Conservation (phyloP, 2,888 invertebrate species). For the Nomada lathburiana region DNA sequence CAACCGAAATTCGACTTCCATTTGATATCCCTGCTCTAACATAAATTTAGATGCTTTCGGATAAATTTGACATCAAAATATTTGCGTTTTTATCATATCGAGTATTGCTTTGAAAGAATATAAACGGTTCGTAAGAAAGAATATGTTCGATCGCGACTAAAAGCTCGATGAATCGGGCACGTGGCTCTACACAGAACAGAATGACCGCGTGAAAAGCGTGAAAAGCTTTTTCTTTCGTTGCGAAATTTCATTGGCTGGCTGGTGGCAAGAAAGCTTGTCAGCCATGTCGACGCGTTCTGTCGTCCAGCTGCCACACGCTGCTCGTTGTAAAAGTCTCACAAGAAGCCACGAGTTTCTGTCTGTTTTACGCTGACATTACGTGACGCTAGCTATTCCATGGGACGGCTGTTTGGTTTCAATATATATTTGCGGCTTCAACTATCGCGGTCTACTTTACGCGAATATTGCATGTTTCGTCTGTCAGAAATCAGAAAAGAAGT, state of each 20-base stretch:
- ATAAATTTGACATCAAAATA: no score
- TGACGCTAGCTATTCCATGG: background rate
- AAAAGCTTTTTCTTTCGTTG: conserved; percentile 29
- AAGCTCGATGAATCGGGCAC: background rate
- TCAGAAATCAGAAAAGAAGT: background rate
- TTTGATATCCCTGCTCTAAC: no score
- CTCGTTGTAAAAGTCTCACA: conserved; percentile 22
- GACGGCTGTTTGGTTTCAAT: conserved; percentile 8
- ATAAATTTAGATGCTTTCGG: no score
- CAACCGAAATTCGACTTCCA: no score
- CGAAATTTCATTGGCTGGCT: conserved; percentile 16
- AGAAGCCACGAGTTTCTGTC: conserved; percentile 11
- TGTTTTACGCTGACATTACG: conserved; percentile 6
- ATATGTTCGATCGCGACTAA: background rate
- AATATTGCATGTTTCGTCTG: conserved; percentile 13
- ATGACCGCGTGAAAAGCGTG: background rate
- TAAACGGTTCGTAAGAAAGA: background rate
- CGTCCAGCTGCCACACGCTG: background rate
- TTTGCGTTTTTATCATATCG: no score
- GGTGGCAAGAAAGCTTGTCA: conserved; percentile 34
- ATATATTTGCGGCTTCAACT: conserved; percentile 13
- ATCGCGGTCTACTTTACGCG: conserved; percentile 12
- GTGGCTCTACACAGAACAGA: background rate
- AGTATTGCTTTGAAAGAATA: no score
- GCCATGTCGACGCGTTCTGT: conserved; percentile 15